A percentile compares a stretch with the other conserved stretches of the same genome.
phyloP scores from a whole-genome alignment of 2,113 vertebrate species.

The Gavia stellata region DNA sequence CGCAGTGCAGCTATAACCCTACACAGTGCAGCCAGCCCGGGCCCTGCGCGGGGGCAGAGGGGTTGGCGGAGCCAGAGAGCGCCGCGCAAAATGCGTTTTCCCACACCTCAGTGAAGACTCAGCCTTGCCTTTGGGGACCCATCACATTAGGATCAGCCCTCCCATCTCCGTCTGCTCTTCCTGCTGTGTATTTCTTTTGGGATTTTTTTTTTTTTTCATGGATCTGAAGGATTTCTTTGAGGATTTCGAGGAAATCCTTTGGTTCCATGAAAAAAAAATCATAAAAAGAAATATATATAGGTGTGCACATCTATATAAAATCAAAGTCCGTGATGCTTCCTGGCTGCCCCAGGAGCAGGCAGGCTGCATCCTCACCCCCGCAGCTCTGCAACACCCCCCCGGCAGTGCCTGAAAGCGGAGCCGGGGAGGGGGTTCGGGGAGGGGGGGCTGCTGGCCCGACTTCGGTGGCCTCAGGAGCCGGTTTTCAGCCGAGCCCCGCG shows the following conservation, averaged over 20 bases:
- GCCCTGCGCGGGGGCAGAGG: not conserved
- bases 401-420: not conserved
- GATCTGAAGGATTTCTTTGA: not conserved
- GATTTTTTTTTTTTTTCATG: no score
- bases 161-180: not conserved
- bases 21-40: accelerated
- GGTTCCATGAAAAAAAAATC: not conserved
- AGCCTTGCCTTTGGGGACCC: accelerated
- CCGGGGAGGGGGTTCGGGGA: not conserved
- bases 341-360: not conserved
- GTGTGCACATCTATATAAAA: no score
- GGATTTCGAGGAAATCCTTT: not conserved
- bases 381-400: not conserved
- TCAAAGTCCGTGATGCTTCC: not conserved
- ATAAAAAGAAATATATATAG: not conserved
- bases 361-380: not conserved
- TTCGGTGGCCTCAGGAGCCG: not conserved
- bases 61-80: accelerated
- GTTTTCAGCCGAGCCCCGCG: not conserved
- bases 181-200: accelerated
- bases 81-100: accelerated
- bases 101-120: not conserved
- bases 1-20: not conserved
- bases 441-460: not conserved
- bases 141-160: not conserved